These are phyloP conservation scores for Platyrinchus mystaceus DNA, from an alignment of 2,797 vertebrate genomes.

Conservation along the genomic window DNA sequence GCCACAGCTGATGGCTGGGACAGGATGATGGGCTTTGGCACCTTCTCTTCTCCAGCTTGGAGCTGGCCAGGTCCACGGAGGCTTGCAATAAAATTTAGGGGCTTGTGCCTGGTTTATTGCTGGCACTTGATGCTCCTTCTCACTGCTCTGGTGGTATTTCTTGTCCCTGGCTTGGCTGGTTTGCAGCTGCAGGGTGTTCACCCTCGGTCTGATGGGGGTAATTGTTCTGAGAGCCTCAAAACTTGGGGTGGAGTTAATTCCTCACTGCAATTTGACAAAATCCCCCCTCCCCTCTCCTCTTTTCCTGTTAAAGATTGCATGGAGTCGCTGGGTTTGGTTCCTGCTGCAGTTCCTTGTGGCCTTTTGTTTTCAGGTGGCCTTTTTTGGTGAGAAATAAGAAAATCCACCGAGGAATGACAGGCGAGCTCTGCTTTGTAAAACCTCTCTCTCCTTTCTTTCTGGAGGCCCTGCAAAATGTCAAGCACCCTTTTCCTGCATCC, in stretches of 20 bases:
- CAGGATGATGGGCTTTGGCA: constrained; percentile 53
- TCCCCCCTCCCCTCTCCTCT: neutral
- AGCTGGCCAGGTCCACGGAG: neutral
- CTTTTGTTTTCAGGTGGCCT: constrained; percentile 38
- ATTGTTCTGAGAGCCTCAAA: neutral
- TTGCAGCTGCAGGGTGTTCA: neutral
- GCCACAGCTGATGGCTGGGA: constrained; percentile 29
- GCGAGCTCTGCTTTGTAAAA: neutral
- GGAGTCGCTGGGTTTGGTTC: neutral
- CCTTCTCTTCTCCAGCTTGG: constrained; percentile 29
- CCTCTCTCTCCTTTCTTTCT: neutral
- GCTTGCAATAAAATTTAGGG: constrained; percentile 34
- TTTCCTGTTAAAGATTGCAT: neutral
- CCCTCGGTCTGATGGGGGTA: neutral
- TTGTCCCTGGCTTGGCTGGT: neutral
- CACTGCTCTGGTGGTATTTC: constrained; percentile 10
- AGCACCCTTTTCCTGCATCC: neutral
- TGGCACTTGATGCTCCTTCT: neutral
- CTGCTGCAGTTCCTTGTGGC: neutral
- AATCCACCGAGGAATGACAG: neutral
- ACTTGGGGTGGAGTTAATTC: neutral
- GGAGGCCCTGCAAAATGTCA: neutral
- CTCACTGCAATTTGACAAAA: neutral
- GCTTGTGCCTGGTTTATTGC: constrained; percentile 26
- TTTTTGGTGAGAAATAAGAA: neutral